Base-by-base conservation (phyloP, 2,113 vertebrate species). In the Spilogale gracilis region DNA sequence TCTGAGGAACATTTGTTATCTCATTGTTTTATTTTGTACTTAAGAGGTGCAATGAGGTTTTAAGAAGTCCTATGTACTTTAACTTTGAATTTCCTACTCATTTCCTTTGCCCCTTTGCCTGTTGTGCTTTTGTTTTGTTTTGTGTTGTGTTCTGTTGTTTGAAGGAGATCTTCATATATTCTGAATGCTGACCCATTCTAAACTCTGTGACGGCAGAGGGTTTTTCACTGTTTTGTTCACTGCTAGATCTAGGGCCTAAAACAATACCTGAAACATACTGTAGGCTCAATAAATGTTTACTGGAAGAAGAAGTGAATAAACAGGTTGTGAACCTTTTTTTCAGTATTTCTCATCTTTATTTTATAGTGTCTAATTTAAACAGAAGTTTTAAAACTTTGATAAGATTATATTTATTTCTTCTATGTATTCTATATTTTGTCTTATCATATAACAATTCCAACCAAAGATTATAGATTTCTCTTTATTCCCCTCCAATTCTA, bases 231-330 rank as follows among this genome's bases (percentile, higher is more conserved):
- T 17, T 60, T 91, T 88, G 11, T 27, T 95, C 38, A 48, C 25
- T 91, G 23, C 12, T 88, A 83, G 25, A 71, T 30, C 9, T 58
- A 32, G 30, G 45, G 9, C 17, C 65, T 86, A 71, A 95, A 89
- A 81, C 1, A 83, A 32, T 17, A 63, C 9, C 10, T 92, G 67
- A 23, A 6, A 58, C 27, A 81, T 21, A 30, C 3, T 73, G 4
- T n/a, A 4, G 56, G 9, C 32, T 94, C 43, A 56, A 32, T 38
- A 84, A 83, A 79, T 78, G 45, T 83, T 83, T 65, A 76, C 14
- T 27, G 12, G 45, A 97, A 93, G 82, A 93, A 93, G 14, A 58
- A n/a, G 54, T 48, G 4, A 93, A 89, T 43, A 71, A 84, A 95
- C 50, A 86, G 0, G 7, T 56, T 63, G 2, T 43, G 67, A 63